Evolutionary conservation across 2,888 invertebrate species (phyloP).

Genomic region (Anticlea derivata): DNA sequence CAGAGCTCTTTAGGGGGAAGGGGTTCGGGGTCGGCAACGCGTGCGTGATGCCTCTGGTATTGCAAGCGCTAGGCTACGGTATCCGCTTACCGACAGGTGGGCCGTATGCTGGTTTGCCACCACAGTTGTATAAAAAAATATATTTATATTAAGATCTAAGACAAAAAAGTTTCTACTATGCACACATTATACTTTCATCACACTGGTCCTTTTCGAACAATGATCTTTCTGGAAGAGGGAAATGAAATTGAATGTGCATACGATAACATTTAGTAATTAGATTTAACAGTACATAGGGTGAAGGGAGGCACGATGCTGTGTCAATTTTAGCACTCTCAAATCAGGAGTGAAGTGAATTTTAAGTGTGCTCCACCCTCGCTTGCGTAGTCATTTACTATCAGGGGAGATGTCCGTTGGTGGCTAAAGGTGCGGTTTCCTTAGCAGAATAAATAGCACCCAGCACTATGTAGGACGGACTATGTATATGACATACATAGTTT

Average conservation of each 20-base stretch:
- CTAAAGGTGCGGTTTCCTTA: no score
- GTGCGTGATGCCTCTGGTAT: no score
- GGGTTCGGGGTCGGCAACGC: no score
- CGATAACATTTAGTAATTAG: slow-evolving; percentile 6
- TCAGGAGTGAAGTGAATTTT: slow-evolving; percentile 23
- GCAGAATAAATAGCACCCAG: no score
- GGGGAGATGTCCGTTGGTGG: slow-evolving; percentile 1
- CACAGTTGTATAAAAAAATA: no score
- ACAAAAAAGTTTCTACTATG: background rate
- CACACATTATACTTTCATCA: background rate
- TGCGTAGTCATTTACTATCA: slow-evolving; percentile 22
- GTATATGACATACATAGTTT: no score
- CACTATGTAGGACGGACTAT: no score
- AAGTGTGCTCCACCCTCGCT: slow-evolving; percentile 22
- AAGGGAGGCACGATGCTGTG: slow-evolving; percentile 13
- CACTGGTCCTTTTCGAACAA: background rate
- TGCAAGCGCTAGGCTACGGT: no score
- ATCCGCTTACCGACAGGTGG: no score
- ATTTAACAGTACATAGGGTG: slow-evolving; percentile 9
- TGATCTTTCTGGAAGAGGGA: background rate
- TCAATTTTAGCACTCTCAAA: slow-evolving; percentile 21
- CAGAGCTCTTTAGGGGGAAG: no score
- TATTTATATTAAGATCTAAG: no score
- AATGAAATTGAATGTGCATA: slow-evolving; percentile 6
- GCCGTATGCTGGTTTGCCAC: no score